Evolutionary conservation across 2,888 invertebrate species (phyloP).

Genomic region (Plagodis dolabraria): DNA sequence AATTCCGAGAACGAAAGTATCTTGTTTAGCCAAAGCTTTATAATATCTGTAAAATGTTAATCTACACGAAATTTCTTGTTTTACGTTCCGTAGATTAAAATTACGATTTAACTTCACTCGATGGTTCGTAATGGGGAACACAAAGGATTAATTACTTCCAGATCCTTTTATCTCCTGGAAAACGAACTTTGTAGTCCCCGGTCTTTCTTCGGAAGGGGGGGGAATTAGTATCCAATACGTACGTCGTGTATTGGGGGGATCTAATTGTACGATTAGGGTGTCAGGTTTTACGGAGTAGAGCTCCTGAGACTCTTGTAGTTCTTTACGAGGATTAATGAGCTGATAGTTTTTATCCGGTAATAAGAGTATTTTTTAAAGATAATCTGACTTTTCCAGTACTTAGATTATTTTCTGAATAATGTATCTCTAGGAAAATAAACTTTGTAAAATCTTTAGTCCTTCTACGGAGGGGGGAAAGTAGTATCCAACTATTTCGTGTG

Average conservation of each 20-base stretch:
- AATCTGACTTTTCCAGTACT: too few relatives aligned
- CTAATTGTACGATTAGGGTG: background rate
- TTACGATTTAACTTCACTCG: slow-evolving; percentile 37
- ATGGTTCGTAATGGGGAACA: slow-evolving; percentile 42
- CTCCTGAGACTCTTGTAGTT: background rate
- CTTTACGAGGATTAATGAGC: too few relatives aligned
- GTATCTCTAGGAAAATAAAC: slow-evolving; percentile 43
- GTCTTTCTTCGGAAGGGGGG: slow-evolving; percentile 28
- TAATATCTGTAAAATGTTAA: slow-evolving; percentile 30
- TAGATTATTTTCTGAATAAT: slow-evolving; percentile 48
- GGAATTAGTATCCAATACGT: slow-evolving; percentile 50
- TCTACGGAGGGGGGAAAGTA: slow-evolving; percentile 38
- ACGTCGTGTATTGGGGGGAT: slow-evolving; percentile 28
- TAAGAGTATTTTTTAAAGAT: too few relatives aligned
- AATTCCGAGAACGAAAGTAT: slow-evolving; percentile 19
- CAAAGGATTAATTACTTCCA: slow-evolving; percentile 53
- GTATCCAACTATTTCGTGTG: slow-evolving; percentile 41
- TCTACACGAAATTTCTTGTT: slow-evolving; percentile 35
- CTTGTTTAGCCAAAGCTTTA: slow-evolving; percentile 24
- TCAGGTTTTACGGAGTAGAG: background rate
- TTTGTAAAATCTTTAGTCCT: slow-evolving; percentile 45
- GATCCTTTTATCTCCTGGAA: slow-evolving; percentile 46
- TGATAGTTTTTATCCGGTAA: too few relatives aligned
- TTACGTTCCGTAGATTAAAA: slow-evolving; percentile 38
- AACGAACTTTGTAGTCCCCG: slow-evolving; percentile 47